These are phyloP conservation scores for Chaetops frenatus DNA, from an alignment of 2,113 vertebrate species.

Conservation along the genomic window DNA sequence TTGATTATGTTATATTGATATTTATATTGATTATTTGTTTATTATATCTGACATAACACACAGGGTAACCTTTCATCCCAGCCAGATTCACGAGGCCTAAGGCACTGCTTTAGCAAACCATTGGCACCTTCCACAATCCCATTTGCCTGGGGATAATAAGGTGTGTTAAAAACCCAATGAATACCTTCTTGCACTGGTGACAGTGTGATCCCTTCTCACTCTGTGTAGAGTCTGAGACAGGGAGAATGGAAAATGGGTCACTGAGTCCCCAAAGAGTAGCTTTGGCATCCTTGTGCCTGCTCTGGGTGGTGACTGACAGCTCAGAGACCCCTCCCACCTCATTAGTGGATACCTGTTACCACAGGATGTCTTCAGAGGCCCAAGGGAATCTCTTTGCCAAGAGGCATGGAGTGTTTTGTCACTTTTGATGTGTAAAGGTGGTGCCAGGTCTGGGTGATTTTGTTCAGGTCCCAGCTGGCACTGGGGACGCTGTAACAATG, in stretches of 20 bases:
- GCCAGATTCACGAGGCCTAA: background rate
- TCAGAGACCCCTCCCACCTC: background rate
- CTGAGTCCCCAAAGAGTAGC: background rate
- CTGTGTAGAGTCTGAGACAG: too few species aligned
- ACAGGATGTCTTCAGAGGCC: background rate
- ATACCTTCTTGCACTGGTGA: background rate
- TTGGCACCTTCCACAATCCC: fast-evolving
- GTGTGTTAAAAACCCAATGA: background rate
- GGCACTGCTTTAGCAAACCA: background rate
- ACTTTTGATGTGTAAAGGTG: too few species aligned
- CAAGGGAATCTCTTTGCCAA: background rate
- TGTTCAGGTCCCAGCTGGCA: background rate
- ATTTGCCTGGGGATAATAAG: background rate
- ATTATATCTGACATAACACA: background rate
- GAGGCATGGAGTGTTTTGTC: background rate
- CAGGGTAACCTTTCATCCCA: background rate
- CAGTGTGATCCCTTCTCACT: background rate
- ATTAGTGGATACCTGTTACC: fast-evolving
- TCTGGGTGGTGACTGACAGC: background rate
- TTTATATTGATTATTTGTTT: too few species aligned
- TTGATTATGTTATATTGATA: too few species aligned
- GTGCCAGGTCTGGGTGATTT: background rate
- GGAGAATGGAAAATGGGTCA: background rate
- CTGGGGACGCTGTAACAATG: background rate
- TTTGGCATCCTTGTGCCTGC: background rate